These are phyloP conservation scores for Sarotherodon lohbergeri DNA, from an alignment of 2,113 vertebrate species.

Conservation along the genomic window DNA sequence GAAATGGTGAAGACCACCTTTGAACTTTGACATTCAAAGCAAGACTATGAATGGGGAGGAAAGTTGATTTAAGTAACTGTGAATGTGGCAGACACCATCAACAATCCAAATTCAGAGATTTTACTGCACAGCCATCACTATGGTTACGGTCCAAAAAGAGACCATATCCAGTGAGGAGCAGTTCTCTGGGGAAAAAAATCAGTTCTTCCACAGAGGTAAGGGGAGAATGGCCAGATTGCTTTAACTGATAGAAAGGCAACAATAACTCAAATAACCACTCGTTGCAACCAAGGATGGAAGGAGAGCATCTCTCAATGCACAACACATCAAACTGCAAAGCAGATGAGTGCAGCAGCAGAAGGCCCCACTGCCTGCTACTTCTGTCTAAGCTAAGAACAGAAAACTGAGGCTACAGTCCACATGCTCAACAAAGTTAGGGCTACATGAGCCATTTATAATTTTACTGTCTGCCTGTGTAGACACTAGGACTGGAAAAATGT, in stretches of 20 bases:
- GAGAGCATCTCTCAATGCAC: background rate
- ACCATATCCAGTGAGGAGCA: background rate
- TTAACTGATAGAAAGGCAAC: background rate
- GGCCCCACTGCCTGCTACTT: background rate
- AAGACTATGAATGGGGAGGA: background rate
- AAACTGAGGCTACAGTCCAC: background rate
- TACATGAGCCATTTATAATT: background rate
- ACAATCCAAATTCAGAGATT: background rate
- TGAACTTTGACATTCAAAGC: background rate
- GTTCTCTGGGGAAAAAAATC: background rate
- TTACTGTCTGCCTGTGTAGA: background rate
- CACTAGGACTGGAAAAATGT: background rate
- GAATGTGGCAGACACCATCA: background rate
- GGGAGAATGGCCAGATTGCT: background rate
- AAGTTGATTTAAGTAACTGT: background rate
- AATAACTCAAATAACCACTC: background rate
- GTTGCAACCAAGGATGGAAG: background rate
- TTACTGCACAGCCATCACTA: background rate
- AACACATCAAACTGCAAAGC: background rate
- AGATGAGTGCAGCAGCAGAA: background rate
- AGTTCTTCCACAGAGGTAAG: background rate
- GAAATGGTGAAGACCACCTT: background rate
- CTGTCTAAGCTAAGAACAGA: background rate
- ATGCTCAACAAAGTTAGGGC: background rate
- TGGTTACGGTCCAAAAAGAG: too few relatives aligned